Conservation (phyloP, 2,797 vertebrate species). For the Momotus momota region DNA sequence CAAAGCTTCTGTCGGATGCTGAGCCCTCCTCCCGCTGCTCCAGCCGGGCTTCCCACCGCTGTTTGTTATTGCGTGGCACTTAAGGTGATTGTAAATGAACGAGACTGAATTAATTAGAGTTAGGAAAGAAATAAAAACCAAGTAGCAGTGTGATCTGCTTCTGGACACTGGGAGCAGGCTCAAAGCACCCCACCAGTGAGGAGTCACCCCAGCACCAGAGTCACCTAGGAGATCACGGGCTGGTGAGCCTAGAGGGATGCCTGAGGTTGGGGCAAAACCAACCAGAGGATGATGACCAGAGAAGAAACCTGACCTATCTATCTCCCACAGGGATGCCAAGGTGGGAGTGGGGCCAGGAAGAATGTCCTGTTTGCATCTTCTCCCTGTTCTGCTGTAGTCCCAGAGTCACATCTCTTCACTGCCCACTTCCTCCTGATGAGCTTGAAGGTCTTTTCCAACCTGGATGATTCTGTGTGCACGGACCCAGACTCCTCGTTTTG, state of each 20-base stretch:
- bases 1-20: background rate
- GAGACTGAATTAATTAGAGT: background rate
- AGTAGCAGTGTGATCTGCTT: background rate
- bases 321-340: too few relatives aligned
- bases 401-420: background rate
- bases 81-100: rapidly evolving
- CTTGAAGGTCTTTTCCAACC: too few relatives aligned
- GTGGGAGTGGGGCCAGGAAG: background rate
- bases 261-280: rapidly evolving
- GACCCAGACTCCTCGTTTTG: background rate
- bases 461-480: too few relatives aligned
- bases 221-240: rapidly evolving
- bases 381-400: background rate
- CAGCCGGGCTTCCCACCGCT: background rate
- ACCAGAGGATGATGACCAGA: background rate
- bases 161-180: background rate
- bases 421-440: too few relatives aligned
- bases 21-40: background rate
- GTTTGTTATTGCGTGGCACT: background rate
- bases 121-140: background rate
- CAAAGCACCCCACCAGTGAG: background rate
- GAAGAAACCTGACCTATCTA: background rate
- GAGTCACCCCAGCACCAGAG: background rate
- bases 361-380: background rate
- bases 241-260: background rate